These are phyloP conservation scores for Chelidonichthys spinosus DNA, from an alignment of 2,797 vertebrate species.

Conservation along the genomic window DNA sequence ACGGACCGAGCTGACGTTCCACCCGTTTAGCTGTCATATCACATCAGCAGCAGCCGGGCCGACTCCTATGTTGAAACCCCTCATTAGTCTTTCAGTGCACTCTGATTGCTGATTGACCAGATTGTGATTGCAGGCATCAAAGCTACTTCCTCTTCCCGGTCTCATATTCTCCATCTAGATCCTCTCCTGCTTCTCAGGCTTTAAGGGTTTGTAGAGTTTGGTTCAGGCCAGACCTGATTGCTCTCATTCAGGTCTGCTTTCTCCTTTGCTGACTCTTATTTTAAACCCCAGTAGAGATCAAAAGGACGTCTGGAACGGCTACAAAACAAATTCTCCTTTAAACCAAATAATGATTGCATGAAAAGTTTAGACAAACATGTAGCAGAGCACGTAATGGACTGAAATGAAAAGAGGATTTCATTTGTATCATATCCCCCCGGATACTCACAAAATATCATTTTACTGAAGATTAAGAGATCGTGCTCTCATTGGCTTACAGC, in stretches of 20 bases:
- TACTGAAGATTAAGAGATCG: slow-evolving; percentile 13
- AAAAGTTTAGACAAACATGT: slow-evolving; percentile 13
- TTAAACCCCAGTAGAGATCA: slow-evolving; percentile 30
- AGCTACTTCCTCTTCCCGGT: slow-evolving; percentile 63
- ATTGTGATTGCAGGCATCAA: slow-evolving; percentile 66
- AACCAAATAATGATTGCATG: not conserved
- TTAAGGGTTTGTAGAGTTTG: slow-evolving; percentile 42
- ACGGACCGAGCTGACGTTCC: slow-evolving; percentile 37
- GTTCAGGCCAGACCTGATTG: slow-evolving; percentile 36
- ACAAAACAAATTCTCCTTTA: slow-evolving; percentile 12
- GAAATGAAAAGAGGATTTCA: slow-evolving; percentile 12
- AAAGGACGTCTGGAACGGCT: slow-evolving; percentile 19
- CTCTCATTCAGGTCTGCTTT: slow-evolving; percentile 36
- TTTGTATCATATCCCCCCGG: slow-evolving; percentile 5
- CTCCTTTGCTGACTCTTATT: slow-evolving; percentile 23
- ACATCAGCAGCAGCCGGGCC: slow-evolving; percentile 60
- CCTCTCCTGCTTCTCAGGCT: slow-evolving; percentile 40
- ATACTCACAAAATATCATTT: slow-evolving; percentile 16
- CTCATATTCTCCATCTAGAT: slow-evolving; percentile 53
- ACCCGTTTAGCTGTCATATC: slow-evolving; percentile 66
- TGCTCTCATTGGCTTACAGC: not conserved
- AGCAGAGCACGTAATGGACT: not conserved
- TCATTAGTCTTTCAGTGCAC: slow-evolving; percentile 73
- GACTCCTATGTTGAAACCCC: slow-evolving; percentile 60
- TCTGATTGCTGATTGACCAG: slow-evolving; percentile 81